Evolutionary conservation across 1,140 invertebrate species (phyloP).

Genomic region (Papilio glaucus): DNA sequence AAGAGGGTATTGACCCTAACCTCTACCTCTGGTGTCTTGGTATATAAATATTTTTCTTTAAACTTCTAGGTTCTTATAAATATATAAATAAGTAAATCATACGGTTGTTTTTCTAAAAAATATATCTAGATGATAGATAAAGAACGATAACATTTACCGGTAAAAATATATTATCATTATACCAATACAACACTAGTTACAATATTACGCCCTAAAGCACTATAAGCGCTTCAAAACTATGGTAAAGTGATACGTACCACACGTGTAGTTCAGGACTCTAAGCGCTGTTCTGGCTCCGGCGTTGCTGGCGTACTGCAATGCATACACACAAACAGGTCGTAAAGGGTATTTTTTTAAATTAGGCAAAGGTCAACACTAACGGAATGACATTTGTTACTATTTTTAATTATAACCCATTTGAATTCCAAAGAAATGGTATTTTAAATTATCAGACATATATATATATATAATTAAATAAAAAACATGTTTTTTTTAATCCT

Average conservation of each 20-base stretch:
- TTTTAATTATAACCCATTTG: neutral
- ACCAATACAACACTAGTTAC: neutral
- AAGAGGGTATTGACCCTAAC: slow-evolving; percentile 6
- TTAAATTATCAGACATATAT: too few species aligned
- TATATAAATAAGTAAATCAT: neutral
- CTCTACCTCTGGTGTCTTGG: slow-evolving; percentile 4
- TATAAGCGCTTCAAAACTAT: neutral
- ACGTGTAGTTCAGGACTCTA: slow-evolving; percentile 72
- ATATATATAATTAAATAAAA: too few species aligned
- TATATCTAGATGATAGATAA: neutral
- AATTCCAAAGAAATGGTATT: too few species aligned
- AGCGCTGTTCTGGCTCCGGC: slow-evolving; percentile 81
- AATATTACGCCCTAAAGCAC: neutral
- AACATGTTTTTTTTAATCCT: too few species aligned
- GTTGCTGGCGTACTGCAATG: slow-evolving; percentile 83
- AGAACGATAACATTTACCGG: neutral
- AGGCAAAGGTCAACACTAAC: slow-evolving; percentile 22
- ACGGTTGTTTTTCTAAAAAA: neutral
- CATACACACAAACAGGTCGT: slow-evolving; percentile 68
- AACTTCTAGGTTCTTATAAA: neutral
- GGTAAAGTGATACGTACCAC: slow-evolving; percentile 49
- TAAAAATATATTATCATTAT: neutral
- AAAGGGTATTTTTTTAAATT: slow-evolving; percentile 47
- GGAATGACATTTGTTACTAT: slow-evolving; percentile 36
- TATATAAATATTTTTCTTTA: neutral